Evolutionary conservation across 2,888 invertebrate species (phyloP).

Genomic region (Yponomeuta evonymella): DNA sequence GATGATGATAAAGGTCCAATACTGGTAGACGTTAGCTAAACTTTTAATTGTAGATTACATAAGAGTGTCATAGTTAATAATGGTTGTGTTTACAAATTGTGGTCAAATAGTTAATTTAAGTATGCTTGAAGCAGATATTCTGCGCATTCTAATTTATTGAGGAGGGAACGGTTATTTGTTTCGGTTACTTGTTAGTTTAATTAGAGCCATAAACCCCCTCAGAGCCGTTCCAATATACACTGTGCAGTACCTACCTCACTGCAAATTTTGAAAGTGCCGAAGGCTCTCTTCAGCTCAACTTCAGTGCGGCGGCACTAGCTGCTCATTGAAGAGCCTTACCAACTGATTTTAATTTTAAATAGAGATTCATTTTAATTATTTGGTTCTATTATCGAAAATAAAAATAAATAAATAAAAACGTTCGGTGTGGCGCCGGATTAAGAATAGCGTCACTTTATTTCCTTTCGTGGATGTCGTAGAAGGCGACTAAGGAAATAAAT

Average conservation of each 20-base stretch:
- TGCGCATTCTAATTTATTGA: no score
- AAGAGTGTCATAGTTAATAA: not conserved
- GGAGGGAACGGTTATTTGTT: not conserved
- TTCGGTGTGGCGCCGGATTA: no score
- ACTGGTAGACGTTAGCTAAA: not conserved
- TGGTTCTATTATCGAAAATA: no score
- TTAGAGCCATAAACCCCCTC: constrained; percentile 10
- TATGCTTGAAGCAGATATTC: not conserved
- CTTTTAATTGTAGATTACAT: not conserved
- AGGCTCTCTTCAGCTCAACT: not conserved
- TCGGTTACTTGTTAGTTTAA: constrained; percentile 8
- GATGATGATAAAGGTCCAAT: no score
- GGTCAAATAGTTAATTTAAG: not conserved
- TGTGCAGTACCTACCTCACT: not conserved
- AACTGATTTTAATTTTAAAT: no score
- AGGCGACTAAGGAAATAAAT: no score
- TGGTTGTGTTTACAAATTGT: not conserved
- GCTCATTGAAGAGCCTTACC: no score
- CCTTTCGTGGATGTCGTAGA: no score
- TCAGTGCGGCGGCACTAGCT: no score
- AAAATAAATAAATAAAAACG: no score
- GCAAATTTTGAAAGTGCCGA: not conserved
- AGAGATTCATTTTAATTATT: no score
- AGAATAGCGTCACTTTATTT: no score
- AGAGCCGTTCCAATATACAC: not conserved